Conservation (phyloP, 2,113 vertebrate species). For the Pyxicephalus adspersus region DNA sequence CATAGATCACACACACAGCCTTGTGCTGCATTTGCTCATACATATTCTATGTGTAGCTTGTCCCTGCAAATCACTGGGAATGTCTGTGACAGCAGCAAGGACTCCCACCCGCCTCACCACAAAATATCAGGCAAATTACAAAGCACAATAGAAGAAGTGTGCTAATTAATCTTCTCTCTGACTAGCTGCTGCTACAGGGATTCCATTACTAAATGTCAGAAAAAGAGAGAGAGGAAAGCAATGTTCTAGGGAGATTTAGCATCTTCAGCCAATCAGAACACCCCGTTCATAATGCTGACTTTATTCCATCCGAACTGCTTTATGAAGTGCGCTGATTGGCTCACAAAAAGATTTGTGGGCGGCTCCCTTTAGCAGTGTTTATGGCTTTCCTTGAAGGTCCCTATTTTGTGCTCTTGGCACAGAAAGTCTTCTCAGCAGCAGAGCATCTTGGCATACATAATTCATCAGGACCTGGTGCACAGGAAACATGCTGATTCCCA, state of each 20-base stretch:
- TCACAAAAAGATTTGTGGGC: slow-evolving; percentile 68
- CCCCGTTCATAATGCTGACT: slow-evolving; percentile 39
- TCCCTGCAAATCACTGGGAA: slow-evolving; percentile 2
- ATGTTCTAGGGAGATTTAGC: slow-evolving; percentile 66
- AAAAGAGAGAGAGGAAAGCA: slow-evolving; percentile 45
- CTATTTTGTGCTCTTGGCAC: slow-evolving; percentile 87
- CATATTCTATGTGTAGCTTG: slow-evolving; percentile 32
- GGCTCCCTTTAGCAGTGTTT: slow-evolving; percentile 70
- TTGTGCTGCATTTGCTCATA: slow-evolving; percentile 8
- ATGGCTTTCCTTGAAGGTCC: slow-evolving; percentile 78
- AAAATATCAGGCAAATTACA: slow-evolving; percentile 33
- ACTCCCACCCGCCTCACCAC: background rate
- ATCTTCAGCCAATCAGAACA: slow-evolving; percentile 74
- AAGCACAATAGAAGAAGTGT: slow-evolving; percentile 46
- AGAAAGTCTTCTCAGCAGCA: slow-evolving; percentile 77
- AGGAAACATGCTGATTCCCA: slow-evolving; percentile 77
- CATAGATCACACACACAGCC: background rate
- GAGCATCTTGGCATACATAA: slow-evolving; percentile 87
- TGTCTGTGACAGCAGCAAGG: background rate
- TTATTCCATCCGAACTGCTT: slow-evolving; percentile 59
- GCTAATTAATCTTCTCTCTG: slow-evolving; percentile 61
- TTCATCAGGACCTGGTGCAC: slow-evolving; percentile 78
- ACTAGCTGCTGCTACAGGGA: slow-evolving; percentile 58
- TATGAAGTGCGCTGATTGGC: slow-evolving; percentile 74
- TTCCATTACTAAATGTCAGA: slow-evolving; percentile 67